Conservation (phyloP, 2,888 invertebrate species). For the Petrolisthes cinctipes region DNA sequence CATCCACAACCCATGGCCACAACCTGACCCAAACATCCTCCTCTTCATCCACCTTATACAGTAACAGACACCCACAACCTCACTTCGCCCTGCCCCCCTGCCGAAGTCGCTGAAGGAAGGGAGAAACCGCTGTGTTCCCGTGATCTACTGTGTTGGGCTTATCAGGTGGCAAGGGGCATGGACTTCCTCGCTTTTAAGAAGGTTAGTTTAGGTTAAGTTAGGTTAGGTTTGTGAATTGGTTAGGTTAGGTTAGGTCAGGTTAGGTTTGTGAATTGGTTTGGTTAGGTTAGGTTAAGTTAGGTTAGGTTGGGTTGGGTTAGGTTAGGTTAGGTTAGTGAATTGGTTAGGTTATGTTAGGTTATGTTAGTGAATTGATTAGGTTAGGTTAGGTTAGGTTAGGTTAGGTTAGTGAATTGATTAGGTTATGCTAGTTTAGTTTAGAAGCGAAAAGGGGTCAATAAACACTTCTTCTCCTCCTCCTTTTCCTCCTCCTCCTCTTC, state of each 20-base stretch:
- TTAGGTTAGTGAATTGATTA: too few relatives aligned
- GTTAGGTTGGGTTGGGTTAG: too few relatives aligned
- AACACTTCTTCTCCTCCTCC: neutral
- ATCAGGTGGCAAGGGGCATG: slow-evolving; percentile 95
- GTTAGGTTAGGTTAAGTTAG: too few relatives aligned
- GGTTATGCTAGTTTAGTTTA: neutral
- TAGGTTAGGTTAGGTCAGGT: too few relatives aligned
- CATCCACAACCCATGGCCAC: neutral
- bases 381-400: too few relatives aligned
- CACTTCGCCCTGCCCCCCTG: neutral
- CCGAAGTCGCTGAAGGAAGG: neutral
- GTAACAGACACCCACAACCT: slow-evolving; percentile 32
- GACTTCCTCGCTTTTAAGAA: slow-evolving; percentile 82
- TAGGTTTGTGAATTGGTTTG: too few relatives aligned
- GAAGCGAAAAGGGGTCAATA: neutral
- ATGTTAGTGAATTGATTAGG: too few relatives aligned
- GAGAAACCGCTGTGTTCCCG: slow-evolving; percentile 75
- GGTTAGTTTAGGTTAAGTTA: neutral
- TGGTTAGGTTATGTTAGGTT: too few relatives aligned
- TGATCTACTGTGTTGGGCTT: slow-evolving; percentile 90
- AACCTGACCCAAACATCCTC: neutral
- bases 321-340: too few relatives aligned
- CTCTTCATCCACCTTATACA: neutral
- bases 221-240: too few relatives aligned
- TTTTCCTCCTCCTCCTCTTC: too few relatives aligned